These are phyloP conservation scores for Hystrix brachyura DNA, from an alignment of 2,113 vertebrate species.

Conservation along the genomic window DNA sequence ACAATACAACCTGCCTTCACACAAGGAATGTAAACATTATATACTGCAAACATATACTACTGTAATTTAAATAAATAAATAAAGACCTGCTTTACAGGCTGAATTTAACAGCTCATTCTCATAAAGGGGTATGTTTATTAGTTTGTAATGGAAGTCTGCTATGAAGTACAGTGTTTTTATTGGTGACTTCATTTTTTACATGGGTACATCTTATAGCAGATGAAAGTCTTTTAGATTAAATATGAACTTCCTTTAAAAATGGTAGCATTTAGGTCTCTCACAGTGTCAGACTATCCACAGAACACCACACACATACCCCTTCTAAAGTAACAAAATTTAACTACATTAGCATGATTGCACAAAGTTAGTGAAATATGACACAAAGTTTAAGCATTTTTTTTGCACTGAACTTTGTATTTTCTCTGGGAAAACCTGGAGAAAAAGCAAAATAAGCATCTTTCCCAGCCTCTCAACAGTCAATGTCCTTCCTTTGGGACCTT, in stretches of 20 bases:
- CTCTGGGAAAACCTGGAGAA: not conserved
- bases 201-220: constrained; percentile 24
- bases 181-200: constrained; percentile 26
- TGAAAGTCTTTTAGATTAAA: constrained; percentile 17
- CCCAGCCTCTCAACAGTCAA: constrained; percentile 37
- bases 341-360: not conserved
- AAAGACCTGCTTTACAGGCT: not conserved
- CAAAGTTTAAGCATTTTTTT: not conserved
- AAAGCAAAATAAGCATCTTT: not conserved
- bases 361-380: not conserved
- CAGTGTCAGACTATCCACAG: not conserved
- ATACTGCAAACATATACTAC: not conserved
- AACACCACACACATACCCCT: not conserved
- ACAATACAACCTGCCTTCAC: not conserved
- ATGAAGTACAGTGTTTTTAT: constrained; percentile 7
- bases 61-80: not conserved
- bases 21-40: not conserved
- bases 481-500: constrained; percentile 23
- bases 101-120: constrained; percentile 9
- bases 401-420: not conserved
- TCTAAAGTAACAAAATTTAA: not conserved
- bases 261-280: not conserved
- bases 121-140: not conserved
- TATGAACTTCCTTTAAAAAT: constrained; percentile 45
- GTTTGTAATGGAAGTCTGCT: not conserved